These are phyloP conservation scores for Hecatera dysodea DNA, from an alignment of 2,888 invertebrate species.

Conservation along the genomic window DNA sequence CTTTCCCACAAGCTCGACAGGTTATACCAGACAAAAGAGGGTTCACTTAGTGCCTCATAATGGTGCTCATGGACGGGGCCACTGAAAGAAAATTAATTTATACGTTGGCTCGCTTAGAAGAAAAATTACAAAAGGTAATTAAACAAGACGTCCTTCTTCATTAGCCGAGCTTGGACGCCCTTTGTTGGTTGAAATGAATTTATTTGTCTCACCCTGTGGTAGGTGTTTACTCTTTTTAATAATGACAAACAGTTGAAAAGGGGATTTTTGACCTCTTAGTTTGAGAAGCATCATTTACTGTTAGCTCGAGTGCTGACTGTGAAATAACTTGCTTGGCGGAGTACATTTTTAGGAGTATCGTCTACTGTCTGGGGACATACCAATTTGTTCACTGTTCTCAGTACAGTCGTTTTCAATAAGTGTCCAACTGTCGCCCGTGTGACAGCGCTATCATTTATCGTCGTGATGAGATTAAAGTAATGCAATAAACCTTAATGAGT, in stretches of 20 bases:
- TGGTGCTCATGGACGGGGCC: conserved; percentile 76
- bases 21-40: conserved; percentile 76
- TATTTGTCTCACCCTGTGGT: conserved; percentile 75
- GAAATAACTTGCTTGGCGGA: conserved; percentile 10
- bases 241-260: conserved; percentile 61
- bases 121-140: conserved; percentile 90
- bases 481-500: conserved; percentile 61
- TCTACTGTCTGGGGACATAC: background rate
- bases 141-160: conserved; percentile 88
- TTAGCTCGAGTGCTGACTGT: conserved; percentile 5
- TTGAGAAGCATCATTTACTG: conserved; percentile 33
- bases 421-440: conserved; percentile 11
- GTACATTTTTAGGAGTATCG: background rate
- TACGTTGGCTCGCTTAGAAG: conserved; percentile 81
- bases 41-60: conserved; percentile 80
- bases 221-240: conserved; percentile 66
- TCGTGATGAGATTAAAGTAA: conserved; percentile 59
- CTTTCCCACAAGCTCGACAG: conserved; percentile 66
- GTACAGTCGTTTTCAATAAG: conserved; percentile 33
- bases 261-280: conserved; percentile 49
- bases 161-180: conserved; percentile 82
- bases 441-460: conserved; percentile 39
- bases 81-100: conserved; percentile 86
- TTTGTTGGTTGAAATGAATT: conserved; percentile 85
- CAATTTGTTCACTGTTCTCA: conserved; percentile 5